phyloP scores from a whole-genome alignment of 2,888 invertebrate species.

The Polyommatus icarus region DNA sequence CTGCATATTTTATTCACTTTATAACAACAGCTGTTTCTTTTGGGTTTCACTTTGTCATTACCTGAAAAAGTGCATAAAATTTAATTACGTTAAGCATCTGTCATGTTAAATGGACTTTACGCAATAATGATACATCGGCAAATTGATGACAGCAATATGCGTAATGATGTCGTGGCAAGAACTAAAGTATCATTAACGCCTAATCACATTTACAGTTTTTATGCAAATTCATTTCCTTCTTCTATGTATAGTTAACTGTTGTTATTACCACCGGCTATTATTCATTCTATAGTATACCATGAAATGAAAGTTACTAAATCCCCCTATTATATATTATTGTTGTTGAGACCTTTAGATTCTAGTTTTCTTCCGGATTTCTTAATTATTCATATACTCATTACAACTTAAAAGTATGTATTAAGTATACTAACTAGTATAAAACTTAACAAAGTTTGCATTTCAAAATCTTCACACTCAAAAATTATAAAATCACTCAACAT shows the following conservation, averaged over 20 bases:
- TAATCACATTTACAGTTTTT: slow-evolving; percentile 12
- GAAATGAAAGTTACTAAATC: neutral
- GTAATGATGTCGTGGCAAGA: slow-evolving; percentile 11
- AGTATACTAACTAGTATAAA: no score
- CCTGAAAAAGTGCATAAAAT: slow-evolving; percentile 9
- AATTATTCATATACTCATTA: neutral
- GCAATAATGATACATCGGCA: neutral
- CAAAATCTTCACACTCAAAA: neutral
- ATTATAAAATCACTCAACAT: neutral
- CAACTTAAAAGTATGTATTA: neutral
- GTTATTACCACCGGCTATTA: neutral
- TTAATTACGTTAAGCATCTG: neutral
- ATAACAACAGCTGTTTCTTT: slow-evolving; percentile 20
- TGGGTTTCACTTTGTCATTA: slow-evolving; percentile 12
- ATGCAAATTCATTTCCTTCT: neutral
- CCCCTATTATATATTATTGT: neutral
- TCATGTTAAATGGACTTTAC: slow-evolving; percentile 6
- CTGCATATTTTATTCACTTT: slow-evolving; percentile 25
- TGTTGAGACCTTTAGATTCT: neutral
- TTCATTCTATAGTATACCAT: neutral
- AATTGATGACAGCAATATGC: slow-evolving; percentile 11
- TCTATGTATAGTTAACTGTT: neutral
- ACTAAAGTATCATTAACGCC: neutral
- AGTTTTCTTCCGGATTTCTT: neutral
- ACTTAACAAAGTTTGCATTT: neutral